Base-by-base conservation (phyloP, 1,140 invertebrate species). In the Atta texana region DNA sequence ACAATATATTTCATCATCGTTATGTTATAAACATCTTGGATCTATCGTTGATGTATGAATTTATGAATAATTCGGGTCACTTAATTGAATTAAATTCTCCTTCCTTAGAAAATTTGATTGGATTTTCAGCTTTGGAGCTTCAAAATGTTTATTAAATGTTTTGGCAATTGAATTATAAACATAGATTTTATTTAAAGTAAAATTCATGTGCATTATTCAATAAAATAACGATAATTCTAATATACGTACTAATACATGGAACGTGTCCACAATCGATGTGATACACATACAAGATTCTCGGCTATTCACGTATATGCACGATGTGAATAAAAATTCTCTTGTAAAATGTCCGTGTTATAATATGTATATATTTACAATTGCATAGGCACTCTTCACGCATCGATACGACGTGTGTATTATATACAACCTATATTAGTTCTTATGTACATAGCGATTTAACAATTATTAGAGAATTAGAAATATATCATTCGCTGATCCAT, bases 1-100 rank as follows among this genome's bases (percentile, higher is more conserved):
- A 89, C 86, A 90, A 85, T 90, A 76, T 90, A 89, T 89, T 90
- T 85, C 28, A 75, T 85, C 76, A 59, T 21, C n/a, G 21, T 66
- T 81, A 89, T 31, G 31, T 68, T 86, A 64, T 57, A 90, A 86
- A 85, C 55, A n/a, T 61, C 24, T 74, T 34, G 16, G 14, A 51
- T 14, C 1, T 61, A 21, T 34, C 28, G 0, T 61, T 10, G 14
- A 39, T 39, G 7, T 39, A 7, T 7, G 7, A 39, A 74, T 28
- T 82, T 49, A 24, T 49, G 3, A 0, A 81, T 14, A 49, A 2
- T 14, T 14, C 10, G 49, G 0, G 0, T 49, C 3, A 14, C 12
- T 14, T 10, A 14, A 49, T 49, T 49, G 12, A 66, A 51, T 34
- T 64, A 21, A 78, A 1, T 21, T 55, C 10, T 16, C 10, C 49